These are phyloP conservation scores for Brachystomella parvula DNA, from an alignment of 1,140 invertebrate genomes.

Conservation along the genomic window DNA sequence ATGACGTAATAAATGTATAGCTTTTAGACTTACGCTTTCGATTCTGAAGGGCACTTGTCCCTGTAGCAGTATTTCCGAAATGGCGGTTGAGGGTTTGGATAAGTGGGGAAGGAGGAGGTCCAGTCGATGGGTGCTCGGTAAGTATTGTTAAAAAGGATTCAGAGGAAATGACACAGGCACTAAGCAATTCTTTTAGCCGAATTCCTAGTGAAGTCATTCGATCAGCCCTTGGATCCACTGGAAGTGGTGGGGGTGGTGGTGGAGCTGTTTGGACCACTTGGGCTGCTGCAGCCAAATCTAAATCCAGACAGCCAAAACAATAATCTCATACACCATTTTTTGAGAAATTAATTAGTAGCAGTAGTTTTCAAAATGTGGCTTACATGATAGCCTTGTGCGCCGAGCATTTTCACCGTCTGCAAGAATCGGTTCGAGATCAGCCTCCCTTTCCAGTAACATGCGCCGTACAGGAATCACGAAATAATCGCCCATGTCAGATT, in stretches of 20 bases:
- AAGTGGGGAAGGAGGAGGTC: background rate
- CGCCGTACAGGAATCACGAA: background rate
- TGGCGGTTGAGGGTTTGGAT: background rate
- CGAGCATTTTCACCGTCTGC: background rate
- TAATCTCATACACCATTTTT: no score
- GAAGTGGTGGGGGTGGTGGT: conserved; percentile 35
- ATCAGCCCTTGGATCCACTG: background rate
- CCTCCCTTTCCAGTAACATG: background rate
- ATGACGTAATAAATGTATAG: no score
- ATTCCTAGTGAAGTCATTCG: background rate
- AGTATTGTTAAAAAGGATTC: background rate
- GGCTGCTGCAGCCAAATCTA: background rate
- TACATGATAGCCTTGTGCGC: background rate
- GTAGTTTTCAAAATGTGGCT: background rate
- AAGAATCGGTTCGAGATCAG: background rate
- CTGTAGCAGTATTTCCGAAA: conserved; percentile 1
- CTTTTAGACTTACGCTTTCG: no score
- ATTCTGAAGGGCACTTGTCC: background rate
- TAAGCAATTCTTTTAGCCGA: background rate
- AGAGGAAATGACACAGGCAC: background rate
- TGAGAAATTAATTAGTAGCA: no score
- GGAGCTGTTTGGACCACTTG: background rate
- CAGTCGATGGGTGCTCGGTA: background rate
- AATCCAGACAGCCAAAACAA: background rate
- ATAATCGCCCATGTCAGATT: background rate